Evolutionary conservation across 2,888 invertebrate species (phyloP), one percentile per base, ranked within the genome.

Genomic region (Pseudococcus jackbeardsleyi): DNA sequence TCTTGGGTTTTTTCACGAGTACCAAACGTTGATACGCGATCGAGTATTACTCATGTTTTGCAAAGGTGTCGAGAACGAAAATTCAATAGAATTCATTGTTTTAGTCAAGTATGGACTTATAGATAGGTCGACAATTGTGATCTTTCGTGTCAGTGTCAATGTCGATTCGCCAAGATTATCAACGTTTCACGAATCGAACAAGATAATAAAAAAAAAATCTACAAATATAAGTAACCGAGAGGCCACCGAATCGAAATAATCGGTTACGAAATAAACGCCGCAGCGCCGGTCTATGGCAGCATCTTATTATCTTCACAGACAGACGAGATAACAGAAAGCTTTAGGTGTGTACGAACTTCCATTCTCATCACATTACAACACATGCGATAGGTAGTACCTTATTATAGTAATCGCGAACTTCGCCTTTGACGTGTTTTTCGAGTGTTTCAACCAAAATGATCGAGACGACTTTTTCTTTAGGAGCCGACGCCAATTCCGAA

Each of bases 41-140:
- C 26, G 26, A 33, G 26, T 33, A 33, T 33, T 33, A 33, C 26
- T 2, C 26, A 33, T 33, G 26, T 33, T 33, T 33, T 33, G 26
- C 26, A 33, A 64, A 64, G 22, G 64, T 64, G 64, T 22, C 22
- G 11, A 72, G 50, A 50, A 46, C 50, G 5, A 50, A 50, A 72
- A 2, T 33, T 72, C 26, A 72, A 72, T 72, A 72, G 33, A 33
- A 33, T 72, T 72, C 68, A 72, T 72, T 72, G 26, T 72, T 72
- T 72, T 72, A 9, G 11, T 72, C 68, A 72, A 72, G 68, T n/a
- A n/a, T 72, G 68, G 33, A 26, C 68, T 33, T 33, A 26, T 12
- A 26, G 19, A 59, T 59, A 59, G 26, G 26, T 33, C 26, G 26
- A 33, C 26, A 59, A 4, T n/a, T 59, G 8, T 19, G n/a, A 7